These are phyloP conservation scores for Drymodes brunneopygia DNA, from an alignment of 2,113 vertebrate genomes.

Conservation along the genomic window DNA sequence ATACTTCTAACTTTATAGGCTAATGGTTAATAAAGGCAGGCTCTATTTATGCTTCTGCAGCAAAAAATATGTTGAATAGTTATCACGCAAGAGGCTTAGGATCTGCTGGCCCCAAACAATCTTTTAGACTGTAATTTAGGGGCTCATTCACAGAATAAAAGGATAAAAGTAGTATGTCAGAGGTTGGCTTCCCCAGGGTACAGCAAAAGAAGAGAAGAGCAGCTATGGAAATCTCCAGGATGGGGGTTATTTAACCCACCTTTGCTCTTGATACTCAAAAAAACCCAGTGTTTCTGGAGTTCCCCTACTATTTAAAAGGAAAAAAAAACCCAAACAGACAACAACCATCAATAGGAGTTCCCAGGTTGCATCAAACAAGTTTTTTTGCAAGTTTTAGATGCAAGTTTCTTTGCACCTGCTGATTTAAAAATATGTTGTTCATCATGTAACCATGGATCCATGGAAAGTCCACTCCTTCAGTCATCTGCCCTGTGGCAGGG, in stretches of 20 bases:
- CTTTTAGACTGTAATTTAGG: not conserved
- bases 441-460: not conserved
- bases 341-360: not conserved
- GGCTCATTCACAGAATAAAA: not conserved
- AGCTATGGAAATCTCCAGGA: not conserved
- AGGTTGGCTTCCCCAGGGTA: not conserved
- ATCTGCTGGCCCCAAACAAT: not conserved
- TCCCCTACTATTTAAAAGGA: not conserved
- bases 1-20: not conserved
- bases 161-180: not conserved
- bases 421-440: not conserved
- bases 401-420: not conserved
- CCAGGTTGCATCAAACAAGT: not conserved
- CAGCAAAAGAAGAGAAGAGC: not conserved
- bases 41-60: not conserved
- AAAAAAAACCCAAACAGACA: not conserved
- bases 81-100: not conserved
- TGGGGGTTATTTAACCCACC: not conserved
- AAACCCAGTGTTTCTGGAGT: not conserved
- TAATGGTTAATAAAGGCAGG: not conserved
- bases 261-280: not conserved
- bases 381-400: not conserved
- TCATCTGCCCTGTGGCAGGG: rapidly evolving
- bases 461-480: not conserved
- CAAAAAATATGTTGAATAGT: not conserved